These are phyloP conservation scores for Xestia rhomboidea DNA, from an alignment of 2,888 invertebrate species.

Conservation along the genomic window DNA sequence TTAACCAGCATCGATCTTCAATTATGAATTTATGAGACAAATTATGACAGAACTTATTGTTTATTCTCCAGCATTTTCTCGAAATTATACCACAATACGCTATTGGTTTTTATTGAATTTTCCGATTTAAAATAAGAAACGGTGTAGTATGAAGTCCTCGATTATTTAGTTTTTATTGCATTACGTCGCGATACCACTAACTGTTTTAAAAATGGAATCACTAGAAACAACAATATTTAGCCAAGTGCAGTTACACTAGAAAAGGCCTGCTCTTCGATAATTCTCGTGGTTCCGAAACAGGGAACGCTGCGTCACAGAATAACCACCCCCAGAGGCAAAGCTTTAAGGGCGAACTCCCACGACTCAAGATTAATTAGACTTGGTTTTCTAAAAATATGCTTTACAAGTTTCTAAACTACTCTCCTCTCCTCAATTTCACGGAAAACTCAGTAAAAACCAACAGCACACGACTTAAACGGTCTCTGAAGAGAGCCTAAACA, in stretches of 20 bases:
- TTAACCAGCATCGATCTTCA: slow-evolving; percentile 18
- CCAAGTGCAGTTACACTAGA: not conserved
- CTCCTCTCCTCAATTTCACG: not conserved
- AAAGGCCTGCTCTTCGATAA: not conserved
- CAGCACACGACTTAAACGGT: slow-evolving; percentile 8
- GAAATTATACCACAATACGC: not conserved
- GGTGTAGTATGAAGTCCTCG: too few species aligned
- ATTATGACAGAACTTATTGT: not conserved
- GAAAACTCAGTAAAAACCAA: slow-evolving; percentile 45
- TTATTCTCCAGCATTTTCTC: slow-evolving; percentile 21
- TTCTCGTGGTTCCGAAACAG: not conserved
- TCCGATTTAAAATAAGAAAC: not conserved
- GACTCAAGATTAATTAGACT: not conserved
- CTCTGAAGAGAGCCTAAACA: slow-evolving; percentile 53
- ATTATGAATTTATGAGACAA: not conserved
- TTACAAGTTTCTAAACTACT: not conserved
- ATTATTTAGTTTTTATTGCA: not conserved
- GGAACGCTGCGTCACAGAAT: not conserved
- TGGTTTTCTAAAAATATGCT: not conserved
- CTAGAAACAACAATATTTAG: not conserved
- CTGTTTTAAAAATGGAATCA: not conserved
- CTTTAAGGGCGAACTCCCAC: not conserved
- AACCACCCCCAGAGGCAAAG: not conserved
- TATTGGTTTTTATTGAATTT: slow-evolving; percentile 46
- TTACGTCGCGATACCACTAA: not conserved